Conservation (phyloP, 2,888 invertebrate genomes). For the Adineta ricciae region DNA sequence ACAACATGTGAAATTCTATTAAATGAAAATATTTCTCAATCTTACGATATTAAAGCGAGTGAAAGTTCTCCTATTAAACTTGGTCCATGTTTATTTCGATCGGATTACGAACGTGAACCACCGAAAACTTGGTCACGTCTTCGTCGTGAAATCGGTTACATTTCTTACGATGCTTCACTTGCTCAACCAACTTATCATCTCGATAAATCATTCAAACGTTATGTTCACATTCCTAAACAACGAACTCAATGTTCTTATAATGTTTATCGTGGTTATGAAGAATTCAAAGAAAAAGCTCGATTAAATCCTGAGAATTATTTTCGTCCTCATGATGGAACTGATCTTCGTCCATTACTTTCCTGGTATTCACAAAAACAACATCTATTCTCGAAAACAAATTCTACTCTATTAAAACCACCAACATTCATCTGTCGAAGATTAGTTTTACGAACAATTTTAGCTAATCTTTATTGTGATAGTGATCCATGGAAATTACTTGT, state of each 20-base stretch:
- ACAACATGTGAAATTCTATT: not conserved
- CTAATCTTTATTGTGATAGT: not conserved
- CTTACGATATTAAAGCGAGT: not conserved
- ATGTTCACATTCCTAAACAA: not conserved
- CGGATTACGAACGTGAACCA: not conserved
- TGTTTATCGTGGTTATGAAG: not conserved
- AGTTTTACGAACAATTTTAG: slow-evolving; percentile 13
- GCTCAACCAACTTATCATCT: not conserved
- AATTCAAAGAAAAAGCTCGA: not conserved
- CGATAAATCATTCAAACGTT: not conserved
- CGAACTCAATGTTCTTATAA: not conserved
- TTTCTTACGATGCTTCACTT: not conserved
- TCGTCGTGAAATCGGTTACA: slow-evolving; percentile 9
- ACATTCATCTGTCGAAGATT: not conserved
- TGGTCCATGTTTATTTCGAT: slow-evolving; percentile 7
- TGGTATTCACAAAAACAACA: not conserved
- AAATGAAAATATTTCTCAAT: not conserved
- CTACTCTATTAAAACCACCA: not conserved
- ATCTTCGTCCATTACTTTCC: not conserved
- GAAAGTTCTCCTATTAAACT: not conserved
- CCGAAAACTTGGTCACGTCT: not conserved
- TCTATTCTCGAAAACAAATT: not conserved
- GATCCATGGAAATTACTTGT: slow-evolving; percentile 6
- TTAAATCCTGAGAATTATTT: not conserved
- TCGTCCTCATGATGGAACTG: not conserved